Evolutionary conservation across 1,140 invertebrate species (phyloP), one percentile per base, ranked within the genome.

Genomic region (Calephelis virginiensis): DNA sequence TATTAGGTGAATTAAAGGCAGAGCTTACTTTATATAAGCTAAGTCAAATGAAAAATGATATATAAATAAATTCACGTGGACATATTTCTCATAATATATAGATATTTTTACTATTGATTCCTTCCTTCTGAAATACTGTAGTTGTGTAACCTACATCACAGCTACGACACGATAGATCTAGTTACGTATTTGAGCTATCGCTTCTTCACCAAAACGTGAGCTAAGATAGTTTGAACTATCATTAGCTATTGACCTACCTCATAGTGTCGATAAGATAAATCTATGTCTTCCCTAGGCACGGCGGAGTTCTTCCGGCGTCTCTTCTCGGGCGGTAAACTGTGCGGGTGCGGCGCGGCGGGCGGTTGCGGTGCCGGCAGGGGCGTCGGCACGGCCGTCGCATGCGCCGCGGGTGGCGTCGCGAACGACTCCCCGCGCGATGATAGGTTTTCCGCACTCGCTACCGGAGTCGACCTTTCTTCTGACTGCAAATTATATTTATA

Each of bases 401-500:
- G 85, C 61, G 85, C 82, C 38, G 79, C 82, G 6, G 85, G 88
- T 45, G 87, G 86, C 69, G 85, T 87, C 47, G 83, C 83, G 76
- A 84, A 88, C 56, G 71, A 75, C 66, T 85, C 86, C 61, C 75
- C 77, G 68, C 89, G 80, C 45, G 89, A 87, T 46, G 88, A 88
- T 37, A 92, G 73, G 71, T 92, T 91, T 78, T 92, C 91, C n/a
- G 90, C 90, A 38, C 87, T 85, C 61, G 86, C 84, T 45, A 83
- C 85, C 53, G 91, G 90, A 60, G 91, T 91, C 48, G 88, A 88
- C 17, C 89, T 80, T 63, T 87, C 91, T 68, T 92, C 91, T 64
- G 82, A 80, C 90, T 92, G 74, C 12, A 70, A 64, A 64, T n/a
- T 64, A 8, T 46, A 46, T 14, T 62, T 1, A 62, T 53, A 56